Percentiles rank a stretch among this genome's conserved stretches.
These are phyloP conservation scores for Polypedilum vanderplanki DNA, from an alignment of 1,140 invertebrate genomes.

Conservation along the genomic window DNA sequence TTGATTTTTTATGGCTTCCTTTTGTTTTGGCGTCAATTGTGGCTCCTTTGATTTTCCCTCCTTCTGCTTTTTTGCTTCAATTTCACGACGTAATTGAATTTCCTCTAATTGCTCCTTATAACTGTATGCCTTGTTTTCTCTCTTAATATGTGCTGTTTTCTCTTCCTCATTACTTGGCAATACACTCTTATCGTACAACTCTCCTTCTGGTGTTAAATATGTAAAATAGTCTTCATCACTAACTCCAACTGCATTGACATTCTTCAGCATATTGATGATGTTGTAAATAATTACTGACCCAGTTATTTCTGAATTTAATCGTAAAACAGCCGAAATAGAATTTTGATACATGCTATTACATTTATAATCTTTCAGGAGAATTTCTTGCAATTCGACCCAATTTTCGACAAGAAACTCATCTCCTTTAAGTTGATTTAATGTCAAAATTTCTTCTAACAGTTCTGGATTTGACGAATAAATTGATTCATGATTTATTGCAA, in stretches of 20 bases:
- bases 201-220: slow-evolving; percentile 79
- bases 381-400: not conserved
- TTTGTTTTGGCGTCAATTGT: slow-evolving; percentile 78
- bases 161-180: slow-evolving; percentile 73
- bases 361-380: slow-evolving; percentile 37
- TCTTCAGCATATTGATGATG: slow-evolving; percentile 53
- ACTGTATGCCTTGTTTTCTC: slow-evolving; percentile 94
- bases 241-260: slow-evolving; percentile 63
- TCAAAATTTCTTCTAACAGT: slow-evolving; percentile 39
- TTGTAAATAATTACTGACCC: slow-evolving; percentile 51
- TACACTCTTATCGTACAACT: slow-evolving; percentile 85
- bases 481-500: slow-evolving; percentile 61
- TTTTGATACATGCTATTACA: slow-evolving; percentile 49
- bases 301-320: slow-evolving; percentile 57
- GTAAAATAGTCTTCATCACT: slow-evolving; percentile 84
- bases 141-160: slow-evolving; percentile 56
- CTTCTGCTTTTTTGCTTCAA: slow-evolving; percentile 80
- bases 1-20: slow-evolving; percentile 83
- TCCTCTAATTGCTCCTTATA: slow-evolving; percentile 97
- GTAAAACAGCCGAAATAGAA: slow-evolving; percentile 56
- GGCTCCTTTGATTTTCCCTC: slow-evolving; percentile 74
- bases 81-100: slow-evolving; percentile 79
- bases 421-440: slow-evolving; percentile 31
- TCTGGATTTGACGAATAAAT: slow-evolving; percentile 46
- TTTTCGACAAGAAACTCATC: not conserved